These are phyloP conservation scores for Platycheirus albimanus DNA, from an alignment of 2,888 invertebrate species.

Conservation along the genomic window DNA sequence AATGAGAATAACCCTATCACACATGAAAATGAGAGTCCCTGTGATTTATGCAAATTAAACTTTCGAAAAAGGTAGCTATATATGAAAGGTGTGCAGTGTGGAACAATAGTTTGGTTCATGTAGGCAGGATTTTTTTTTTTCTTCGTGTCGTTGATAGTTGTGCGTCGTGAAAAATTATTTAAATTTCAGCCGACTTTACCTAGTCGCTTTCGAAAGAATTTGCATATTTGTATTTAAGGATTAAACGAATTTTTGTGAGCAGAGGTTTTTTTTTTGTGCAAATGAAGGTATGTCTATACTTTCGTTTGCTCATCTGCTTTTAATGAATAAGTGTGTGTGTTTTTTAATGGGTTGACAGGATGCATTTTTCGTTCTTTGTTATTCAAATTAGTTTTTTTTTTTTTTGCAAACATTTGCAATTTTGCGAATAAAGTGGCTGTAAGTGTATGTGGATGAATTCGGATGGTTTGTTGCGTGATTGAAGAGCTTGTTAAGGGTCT, in stretches of 20 bases:
- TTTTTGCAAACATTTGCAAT: constrained; percentile 50
- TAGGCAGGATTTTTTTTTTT: background rate
- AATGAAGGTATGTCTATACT: too few relatives aligned
- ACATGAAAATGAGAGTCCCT: constrained; percentile 18
- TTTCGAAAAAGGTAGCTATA: background rate
- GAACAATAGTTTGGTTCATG: constrained; percentile 50
- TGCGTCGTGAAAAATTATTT: too few relatives aligned
- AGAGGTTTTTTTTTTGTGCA: constrained; percentile 1
- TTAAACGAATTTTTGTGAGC: constrained; percentile 41
- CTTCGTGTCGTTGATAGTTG: too few relatives aligned
- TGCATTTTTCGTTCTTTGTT: constrained; percentile 16
- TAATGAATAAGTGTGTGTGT: constrained; percentile 2
- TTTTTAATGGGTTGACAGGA: constrained; percentile 20
- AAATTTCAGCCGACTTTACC: constrained; percentile 9
- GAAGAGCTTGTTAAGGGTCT: constrained; percentile 63
- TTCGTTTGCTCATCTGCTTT: constrained; percentile 60
- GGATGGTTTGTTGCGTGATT: constrained; percentile 55
- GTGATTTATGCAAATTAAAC: constrained; percentile 69
- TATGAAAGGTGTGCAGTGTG: constrained; percentile 60
- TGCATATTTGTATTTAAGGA: constrained; percentile 70
- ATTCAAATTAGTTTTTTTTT: constrained; percentile 23
- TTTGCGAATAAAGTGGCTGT: constrained; percentile 18
- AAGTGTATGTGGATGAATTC: constrained; percentile 29
- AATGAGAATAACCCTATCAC: constrained; percentile 63
- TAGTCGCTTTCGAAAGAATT: constrained; percentile 18